Evolutionary conservation across 2,888 invertebrate genomes (phyloP), one percentile per base, ranked within the genome.

Genomic region (Synergus japonicus): DNA sequence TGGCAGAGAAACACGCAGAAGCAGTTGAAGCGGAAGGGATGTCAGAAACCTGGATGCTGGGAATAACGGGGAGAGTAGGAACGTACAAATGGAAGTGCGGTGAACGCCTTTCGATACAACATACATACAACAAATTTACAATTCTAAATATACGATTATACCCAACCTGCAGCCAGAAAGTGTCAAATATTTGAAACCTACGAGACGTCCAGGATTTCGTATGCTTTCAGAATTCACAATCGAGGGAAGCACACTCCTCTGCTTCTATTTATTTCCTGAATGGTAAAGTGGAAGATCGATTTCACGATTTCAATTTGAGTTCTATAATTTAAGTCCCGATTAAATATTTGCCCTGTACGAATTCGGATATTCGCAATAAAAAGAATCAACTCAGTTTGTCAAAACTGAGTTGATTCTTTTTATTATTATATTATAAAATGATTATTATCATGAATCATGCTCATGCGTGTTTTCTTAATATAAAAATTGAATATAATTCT

Each of bases 181-280:
- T 73, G 73, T 73, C 73, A 73, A 73, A 73, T 73, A 73, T 73
- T 73, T 73, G 73, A 73, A 73, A 73, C 54, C 54, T 73, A 41
- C 37, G 29, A 69, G 69, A 15, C 69, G 46, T 69, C 69, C 69
- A 69, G n/a, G 37, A 73, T 54, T 73, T 73, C 73, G 54, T 37
- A 54, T 37, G 73, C 73, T 73, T 73, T 73, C 37, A 73, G 73
- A 73, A 73, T 73, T 73, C 73, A 73, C 73, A 73, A 73, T 73
- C n/a, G 73, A 73, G 73, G 73, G 54, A 73, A 73, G 73, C 54
- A 54, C 54, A 73, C 49, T 54, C 73, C 54, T 73, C 49, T 73
- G 37, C 54, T 73, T 73, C 73, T 54, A 73, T 73, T 73, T 73
- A 73, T 49, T 73, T 18, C 5, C 15, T 73, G 54, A 73, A 73